Evolutionary conservation across 2,113 vertebrate species (phyloP).

Genomic region (Hippocampus guttulatus): DNA sequence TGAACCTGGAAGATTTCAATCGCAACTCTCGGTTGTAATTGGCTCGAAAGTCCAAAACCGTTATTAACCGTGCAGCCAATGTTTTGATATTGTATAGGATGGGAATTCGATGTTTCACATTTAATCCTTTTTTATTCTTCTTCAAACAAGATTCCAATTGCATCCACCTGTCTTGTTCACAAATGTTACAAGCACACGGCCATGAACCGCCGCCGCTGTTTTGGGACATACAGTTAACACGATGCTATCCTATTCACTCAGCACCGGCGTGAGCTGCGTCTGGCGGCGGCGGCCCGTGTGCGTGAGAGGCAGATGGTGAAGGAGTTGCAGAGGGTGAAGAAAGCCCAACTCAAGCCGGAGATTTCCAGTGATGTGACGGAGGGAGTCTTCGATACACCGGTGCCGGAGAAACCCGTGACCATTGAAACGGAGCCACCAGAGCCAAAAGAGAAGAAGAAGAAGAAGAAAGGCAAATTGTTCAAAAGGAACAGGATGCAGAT

Average conservation of each 20-base stretch:
- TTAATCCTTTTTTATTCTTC: no score
- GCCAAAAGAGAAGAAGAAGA: conserved; percentile 72
- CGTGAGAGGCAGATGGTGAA: conserved; percentile 88
- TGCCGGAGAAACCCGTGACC: conserved; percentile 74
- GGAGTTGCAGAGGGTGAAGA: conserved; percentile 80
- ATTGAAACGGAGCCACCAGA: conserved; percentile 77
- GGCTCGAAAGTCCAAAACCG: background rate
- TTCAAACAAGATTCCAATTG: no score
- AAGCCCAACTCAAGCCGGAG: conserved; percentile 67
- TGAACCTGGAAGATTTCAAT: background rate
- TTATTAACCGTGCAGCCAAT: no score
- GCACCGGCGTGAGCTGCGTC: conserved; percentile 81
- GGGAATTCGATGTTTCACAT: no score
- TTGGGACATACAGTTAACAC: background rate
- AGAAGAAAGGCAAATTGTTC: conserved; percentile 79
- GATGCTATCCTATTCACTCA: conserved; percentile 38
- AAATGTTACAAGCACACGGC: no score
- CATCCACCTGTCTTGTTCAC: no score
- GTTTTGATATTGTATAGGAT: no score
- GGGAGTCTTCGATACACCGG: conserved; percentile 82
- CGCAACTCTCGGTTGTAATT: background rate
- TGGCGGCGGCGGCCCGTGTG: conserved; percentile 80
- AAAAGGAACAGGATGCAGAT: conserved; percentile 80
- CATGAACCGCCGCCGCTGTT: no score
- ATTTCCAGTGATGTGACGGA: conserved; percentile 80